Percentiles rank a stretch among this genome's conserved stretches.
phyloP scores from a whole-genome alignment of 1,140 invertebrate genomes.

The Araneus ventricosus region DNA sequence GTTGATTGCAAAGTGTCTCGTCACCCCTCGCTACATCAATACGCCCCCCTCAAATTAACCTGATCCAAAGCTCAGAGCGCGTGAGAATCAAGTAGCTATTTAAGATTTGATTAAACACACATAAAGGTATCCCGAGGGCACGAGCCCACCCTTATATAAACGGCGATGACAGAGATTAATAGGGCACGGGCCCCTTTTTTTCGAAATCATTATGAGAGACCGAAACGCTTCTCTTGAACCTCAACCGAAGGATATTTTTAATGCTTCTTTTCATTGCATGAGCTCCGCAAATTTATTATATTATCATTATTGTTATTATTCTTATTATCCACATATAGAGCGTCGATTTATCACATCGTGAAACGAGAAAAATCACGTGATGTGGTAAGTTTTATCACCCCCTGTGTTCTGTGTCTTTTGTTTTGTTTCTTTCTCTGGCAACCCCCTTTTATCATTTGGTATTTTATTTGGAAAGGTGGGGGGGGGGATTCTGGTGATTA shows the following conservation, averaged over 20 bases:
- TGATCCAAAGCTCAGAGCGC: background rate
- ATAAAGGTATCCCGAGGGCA: conserved; percentile 59
- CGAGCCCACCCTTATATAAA: conserved; percentile 72
- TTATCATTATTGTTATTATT: conserved; percentile 73
- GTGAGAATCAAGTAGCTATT: conserved; percentile 75
- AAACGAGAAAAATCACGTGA: conserved; percentile 61
- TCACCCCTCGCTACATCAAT: background rate
- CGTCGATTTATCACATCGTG: conserved; percentile 64
- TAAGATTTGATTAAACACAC: conserved; percentile 76
- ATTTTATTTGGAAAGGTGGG: background rate
- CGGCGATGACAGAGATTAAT: conserved; percentile 70
- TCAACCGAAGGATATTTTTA: conserved; percentile 10
- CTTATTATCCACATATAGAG: conserved; percentile 58
- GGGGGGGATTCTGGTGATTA: background rate
- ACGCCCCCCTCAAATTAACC: conserved; percentile 49
- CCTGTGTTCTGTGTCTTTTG: conserved; percentile 20
- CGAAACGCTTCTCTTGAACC: background rate
- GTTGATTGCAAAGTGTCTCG: background rate
- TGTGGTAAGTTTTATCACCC: conserved; percentile 67
- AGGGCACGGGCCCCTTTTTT: conserved; percentile 35
- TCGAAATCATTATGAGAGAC: conserved; percentile 60
- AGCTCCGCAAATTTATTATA: conserved; percentile 62
- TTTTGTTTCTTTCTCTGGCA: background rate
- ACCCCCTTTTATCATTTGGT: background rate
- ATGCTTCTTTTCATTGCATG: conserved; percentile 7